Percentiles rank a stretch among this genome's conserved stretches.
phyloP scores from a whole-genome alignment of 2,113 vertebrate genomes.

The Pangasianodon gigas region DNA sequence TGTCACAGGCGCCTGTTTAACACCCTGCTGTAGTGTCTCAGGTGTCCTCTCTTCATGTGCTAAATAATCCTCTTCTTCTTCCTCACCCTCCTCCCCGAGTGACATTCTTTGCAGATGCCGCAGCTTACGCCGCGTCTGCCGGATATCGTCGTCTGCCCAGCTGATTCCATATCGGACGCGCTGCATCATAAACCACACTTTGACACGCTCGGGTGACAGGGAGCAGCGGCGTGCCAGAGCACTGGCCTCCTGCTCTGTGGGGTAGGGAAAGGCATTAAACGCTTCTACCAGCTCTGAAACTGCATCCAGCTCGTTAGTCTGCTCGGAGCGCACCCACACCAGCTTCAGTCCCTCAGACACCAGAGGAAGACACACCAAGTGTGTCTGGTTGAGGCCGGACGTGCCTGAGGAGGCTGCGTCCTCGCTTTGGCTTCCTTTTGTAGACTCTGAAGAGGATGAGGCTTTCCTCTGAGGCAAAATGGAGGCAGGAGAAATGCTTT shows the following conservation, averaged over 20 bases:
- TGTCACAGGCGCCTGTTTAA: neutral
- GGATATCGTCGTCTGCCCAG: constrained; percentile 83
- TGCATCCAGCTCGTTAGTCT: constrained; percentile 71
- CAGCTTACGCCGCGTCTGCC: constrained; percentile 66
- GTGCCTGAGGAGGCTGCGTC: constrained; percentile 19
- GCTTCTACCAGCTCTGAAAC: constrained; percentile 76
- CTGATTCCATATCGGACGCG: constrained; percentile 84
- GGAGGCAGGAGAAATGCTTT: constrained; percentile 39
- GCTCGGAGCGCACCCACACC: constrained; percentile 76
- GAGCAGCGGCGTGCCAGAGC: constrained; percentile 75
- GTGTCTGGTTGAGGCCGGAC: constrained; percentile 52
- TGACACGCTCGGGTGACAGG: constrained; percentile 81
- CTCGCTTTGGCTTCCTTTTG: constrained; percentile 29
- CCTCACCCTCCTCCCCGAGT: neutral
- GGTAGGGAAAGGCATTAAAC: constrained; percentile 84
- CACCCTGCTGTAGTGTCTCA: neutral
- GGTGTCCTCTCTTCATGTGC: neutral
- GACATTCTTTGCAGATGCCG: neutral
- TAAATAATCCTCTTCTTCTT: neutral
- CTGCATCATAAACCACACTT: constrained; percentile 86
- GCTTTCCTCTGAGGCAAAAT: constrained; percentile 43
- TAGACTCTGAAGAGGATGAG: constrained; percentile 36
- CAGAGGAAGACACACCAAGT: constrained; percentile 74
- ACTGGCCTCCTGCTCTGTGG: constrained; percentile 71
- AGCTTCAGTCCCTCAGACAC: constrained; percentile 75